Conservation (phyloP, 2,113 vertebrate species). For the Hipposideros armiger region DNA sequence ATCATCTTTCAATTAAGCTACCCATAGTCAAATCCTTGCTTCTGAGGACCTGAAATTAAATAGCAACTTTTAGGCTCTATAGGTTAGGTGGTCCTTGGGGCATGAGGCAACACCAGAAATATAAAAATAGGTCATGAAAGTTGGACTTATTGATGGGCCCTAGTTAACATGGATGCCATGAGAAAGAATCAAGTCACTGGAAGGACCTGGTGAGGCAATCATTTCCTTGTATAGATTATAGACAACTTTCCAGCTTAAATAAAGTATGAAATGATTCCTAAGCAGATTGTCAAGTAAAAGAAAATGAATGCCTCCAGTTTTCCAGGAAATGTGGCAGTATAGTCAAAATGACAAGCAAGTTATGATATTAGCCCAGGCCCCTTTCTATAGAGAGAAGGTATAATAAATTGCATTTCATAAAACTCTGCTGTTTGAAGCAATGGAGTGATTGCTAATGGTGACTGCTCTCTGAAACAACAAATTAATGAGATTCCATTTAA, state of each 20-base stretch:
- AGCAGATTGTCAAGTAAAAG: conserved; percentile 9
- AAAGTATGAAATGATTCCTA: not conserved
- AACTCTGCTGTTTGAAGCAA: conserved; percentile 17
- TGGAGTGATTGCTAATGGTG: conserved; percentile 1
- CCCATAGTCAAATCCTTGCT: not conserved
- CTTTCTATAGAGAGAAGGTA: not conserved
- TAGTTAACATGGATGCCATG: not conserved
- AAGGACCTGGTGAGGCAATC: not conserved
- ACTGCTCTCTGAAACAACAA: conserved; percentile 71
- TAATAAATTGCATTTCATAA: conserved; percentile 37
- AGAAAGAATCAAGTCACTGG: not conserved
- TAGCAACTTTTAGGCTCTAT: not conserved
- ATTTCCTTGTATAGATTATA: not conserved
- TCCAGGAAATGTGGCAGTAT: conserved; percentile 3
- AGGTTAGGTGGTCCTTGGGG: not conserved
- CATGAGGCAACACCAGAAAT: not conserved
- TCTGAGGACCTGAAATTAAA: not conserved
- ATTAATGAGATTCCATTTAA: conserved; percentile 76
- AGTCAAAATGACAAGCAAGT: not conserved
- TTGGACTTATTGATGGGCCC: not conserved
- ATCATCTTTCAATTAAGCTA: not conserved
- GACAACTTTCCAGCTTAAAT: not conserved
- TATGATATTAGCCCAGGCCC: not conserved
- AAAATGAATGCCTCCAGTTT: not conserved
- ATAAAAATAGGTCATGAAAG: not conserved